Conservation (phyloP, 2,888 invertebrate species). For the Chouioia cunea region DNA sequence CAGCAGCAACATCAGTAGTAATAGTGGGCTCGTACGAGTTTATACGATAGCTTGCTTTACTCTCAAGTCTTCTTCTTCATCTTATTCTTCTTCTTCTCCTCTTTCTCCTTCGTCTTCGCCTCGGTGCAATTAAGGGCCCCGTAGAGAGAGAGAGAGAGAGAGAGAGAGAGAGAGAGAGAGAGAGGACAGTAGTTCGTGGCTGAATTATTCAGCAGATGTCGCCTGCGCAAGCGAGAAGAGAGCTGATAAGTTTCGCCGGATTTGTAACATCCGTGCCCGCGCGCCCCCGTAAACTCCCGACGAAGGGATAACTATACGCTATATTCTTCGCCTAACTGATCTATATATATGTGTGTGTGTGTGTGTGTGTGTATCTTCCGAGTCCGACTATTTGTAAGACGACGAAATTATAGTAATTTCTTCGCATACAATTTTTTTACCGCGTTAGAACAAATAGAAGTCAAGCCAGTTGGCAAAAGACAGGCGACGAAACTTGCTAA, state of each 20-base stretch:
- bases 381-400: too few relatives aligned
- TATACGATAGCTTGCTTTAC: slow-evolving; percentile 24
- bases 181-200: slow-evolving; percentile 56
- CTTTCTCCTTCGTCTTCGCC: slow-evolving; percentile 15
- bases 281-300: slow-evolving; percentile 48
- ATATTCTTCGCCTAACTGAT: too few relatives aligned
- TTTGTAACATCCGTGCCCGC: slow-evolving; percentile 63
- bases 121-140: slow-evolving; percentile 56
- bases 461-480: neutral
- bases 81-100: neutral
- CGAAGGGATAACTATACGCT: too few relatives aligned
- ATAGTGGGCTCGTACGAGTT: slow-evolving; percentile 44
- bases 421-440: too few relatives aligned
- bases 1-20: too few relatives aligned
- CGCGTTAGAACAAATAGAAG: too few relatives aligned
- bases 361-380: too few relatives aligned
- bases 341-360: too few relatives aligned
- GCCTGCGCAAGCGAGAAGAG: slow-evolving; percentile 53
- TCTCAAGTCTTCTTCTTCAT: slow-evolving; percentile 49
- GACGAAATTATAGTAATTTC: too few relatives aligned
- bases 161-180: slow-evolving; percentile 16
- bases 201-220: slow-evolving; percentile 67
- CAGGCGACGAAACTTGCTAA: slow-evolving; percentile 27
- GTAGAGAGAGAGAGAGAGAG: too few relatives aligned
- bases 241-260: slow-evolving; percentile 61